Conservation (phyloP, 2,113 vertebrate genomes). For the Carassius gibelio region DNA sequence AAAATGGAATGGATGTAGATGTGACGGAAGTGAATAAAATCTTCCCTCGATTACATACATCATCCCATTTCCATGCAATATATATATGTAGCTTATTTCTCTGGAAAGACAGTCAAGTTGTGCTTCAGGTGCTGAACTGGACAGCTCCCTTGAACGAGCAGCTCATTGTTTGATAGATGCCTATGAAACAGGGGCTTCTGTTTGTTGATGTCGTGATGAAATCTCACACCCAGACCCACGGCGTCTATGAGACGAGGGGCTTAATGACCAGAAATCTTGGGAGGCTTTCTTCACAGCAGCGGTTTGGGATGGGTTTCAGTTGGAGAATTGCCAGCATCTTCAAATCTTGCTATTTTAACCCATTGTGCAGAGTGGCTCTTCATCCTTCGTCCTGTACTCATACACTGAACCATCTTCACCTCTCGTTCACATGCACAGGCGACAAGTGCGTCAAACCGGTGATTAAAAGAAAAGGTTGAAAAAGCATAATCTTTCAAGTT, state of each 20-base stretch:
- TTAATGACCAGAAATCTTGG: conserved; percentile 53
- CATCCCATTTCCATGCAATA: conserved; percentile 20
- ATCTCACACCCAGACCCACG: conserved; percentile 1
- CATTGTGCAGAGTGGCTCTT: conserved; percentile 23
- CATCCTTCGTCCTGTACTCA: conserved; percentile 36
- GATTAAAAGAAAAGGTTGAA: conserved; percentile 81
- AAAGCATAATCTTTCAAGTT: conserved; percentile 72
- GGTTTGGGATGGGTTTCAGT: conserved; percentile 77
- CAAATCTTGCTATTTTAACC: conserved; percentile 68
- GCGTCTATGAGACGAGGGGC: conserved; percentile 1
- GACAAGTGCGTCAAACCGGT: conserved; percentile 89
- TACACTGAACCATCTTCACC: conserved; percentile 50
- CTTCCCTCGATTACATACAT: conserved; percentile 16
- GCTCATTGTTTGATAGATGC: conserved; percentile 57
- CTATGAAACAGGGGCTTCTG: conserved; percentile 40
- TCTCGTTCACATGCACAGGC: conserved; percentile 81
- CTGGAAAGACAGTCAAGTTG: conserved; percentile 57
- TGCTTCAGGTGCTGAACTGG: conserved; percentile 75
- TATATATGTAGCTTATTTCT: conserved; percentile 31
- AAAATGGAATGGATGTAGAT: conserved; percentile 30
- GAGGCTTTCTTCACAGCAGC: conserved; percentile 67
- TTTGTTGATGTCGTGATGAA: conserved; percentile 22
- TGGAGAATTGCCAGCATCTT: conserved; percentile 86
- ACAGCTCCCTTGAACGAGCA: conserved; percentile 77
- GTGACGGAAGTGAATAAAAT: background rate